Evolutionary conservation across 2,888 invertebrate genomes (phyloP).

Genomic region (Xestia ashworthii): DNA sequence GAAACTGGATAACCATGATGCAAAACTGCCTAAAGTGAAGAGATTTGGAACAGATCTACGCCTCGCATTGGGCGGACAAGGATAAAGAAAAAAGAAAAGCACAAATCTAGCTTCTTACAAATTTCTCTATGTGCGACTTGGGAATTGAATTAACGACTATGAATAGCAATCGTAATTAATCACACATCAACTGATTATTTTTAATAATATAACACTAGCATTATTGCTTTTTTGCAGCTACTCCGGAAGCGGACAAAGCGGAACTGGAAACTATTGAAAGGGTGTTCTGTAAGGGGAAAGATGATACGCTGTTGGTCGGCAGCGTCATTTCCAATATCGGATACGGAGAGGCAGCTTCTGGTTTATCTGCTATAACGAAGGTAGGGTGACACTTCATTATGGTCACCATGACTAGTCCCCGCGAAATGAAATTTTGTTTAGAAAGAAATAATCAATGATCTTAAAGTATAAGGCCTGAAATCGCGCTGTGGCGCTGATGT

Average conservation of each 20-base stretch:
- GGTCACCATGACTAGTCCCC: background rate
- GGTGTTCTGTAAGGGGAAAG: conserved; percentile 89
- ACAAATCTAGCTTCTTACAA: background rate
- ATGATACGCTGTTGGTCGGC: conserved; percentile 91
- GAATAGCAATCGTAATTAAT: background rate
- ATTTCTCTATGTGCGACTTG: background rate
- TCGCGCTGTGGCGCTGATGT: too few species aligned
- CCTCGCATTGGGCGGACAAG: background rate
- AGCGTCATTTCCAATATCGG: conserved; percentile 89
- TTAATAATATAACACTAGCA: background rate
- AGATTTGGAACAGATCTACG: background rate
- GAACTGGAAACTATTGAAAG: conserved; percentile 92
- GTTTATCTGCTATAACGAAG: conserved; percentile 91
- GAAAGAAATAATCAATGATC: background rate
- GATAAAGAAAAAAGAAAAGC: background rate
- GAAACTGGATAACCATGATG: background rate
- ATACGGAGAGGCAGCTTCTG: conserved; percentile 84
- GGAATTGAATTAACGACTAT: background rate
- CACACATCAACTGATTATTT: background rate
- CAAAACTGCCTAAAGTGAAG: background rate
- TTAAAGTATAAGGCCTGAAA: background rate
- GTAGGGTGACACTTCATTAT: conserved; percentile 68
- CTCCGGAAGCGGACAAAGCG: conserved; percentile 91
- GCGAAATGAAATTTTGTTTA: background rate
- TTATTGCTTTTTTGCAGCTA: conserved; percentile 70